These are phyloP conservation scores for Hyla sarda DNA, from an alignment of 2,113 vertebrate genomes.

Conservation along the genomic window DNA sequence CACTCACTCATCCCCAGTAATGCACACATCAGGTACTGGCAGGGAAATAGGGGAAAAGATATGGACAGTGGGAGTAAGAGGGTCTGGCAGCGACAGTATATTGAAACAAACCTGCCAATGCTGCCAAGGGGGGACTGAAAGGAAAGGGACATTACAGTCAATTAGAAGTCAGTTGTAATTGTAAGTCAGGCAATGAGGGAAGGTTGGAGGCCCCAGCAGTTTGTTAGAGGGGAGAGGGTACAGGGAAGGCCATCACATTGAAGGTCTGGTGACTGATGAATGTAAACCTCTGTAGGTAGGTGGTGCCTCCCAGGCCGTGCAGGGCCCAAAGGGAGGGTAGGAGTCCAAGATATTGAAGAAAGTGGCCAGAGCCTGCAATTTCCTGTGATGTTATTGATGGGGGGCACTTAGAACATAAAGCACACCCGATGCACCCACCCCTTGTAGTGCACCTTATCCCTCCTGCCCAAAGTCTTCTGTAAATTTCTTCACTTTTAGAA, in stretches of 20 bases:
- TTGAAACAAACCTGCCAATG: constrained; percentile 2
- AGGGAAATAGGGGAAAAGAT: background rate
- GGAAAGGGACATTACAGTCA: constrained; percentile 12
- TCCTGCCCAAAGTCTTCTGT: constrained; percentile 98
- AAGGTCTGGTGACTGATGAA: constrained; percentile 43
- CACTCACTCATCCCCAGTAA: constrained; percentile 55
- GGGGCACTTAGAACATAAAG: constrained; percentile 43
- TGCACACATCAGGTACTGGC: constrained; percentile 41
- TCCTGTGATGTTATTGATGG: constrained; percentile 23
- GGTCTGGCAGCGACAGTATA: background rate
- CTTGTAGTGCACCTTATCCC: constrained; percentile 74
- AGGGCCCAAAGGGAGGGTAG: background rate
- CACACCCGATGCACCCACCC: background rate
- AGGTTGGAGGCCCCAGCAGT: background rate
- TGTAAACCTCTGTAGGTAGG: constrained; percentile 50
- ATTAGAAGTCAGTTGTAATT: constrained; percentile 46
- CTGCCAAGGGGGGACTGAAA: background rate
- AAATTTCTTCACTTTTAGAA: constrained; percentile 96
- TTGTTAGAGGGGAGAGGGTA: constrained; percentile 2
- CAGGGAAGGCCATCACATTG: constrained; percentile 22
- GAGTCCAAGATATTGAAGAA: constrained; percentile 36
- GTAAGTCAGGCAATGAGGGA: constrained; percentile 28
- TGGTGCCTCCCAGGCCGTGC: constrained; percentile 22
- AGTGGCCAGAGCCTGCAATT: constrained; percentile 12
- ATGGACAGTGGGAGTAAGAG: background rate